These are phyloP conservation scores for Vultur gryphus DNA, from an alignment of 2,797 vertebrate species.

Conservation along the genomic window DNA sequence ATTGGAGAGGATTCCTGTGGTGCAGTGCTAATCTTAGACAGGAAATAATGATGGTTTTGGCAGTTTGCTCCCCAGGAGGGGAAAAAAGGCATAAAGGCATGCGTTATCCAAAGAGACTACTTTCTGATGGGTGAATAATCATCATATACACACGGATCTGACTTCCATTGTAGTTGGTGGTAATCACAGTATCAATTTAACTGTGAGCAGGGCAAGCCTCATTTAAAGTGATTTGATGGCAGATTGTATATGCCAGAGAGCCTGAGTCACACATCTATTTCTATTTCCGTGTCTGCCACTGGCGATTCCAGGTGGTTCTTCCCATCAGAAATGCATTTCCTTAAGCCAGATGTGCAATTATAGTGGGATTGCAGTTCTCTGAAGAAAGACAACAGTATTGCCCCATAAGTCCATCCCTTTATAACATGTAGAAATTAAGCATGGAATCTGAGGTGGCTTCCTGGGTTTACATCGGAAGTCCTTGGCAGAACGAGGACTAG, in stretches of 20 bases:
- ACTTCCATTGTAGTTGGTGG: neutral
- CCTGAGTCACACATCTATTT: neutral
- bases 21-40: neutral
- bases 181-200: neutral
- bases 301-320: neutral
- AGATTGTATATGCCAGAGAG: neutral
- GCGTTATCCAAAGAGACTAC: neutral
- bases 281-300: neutral
- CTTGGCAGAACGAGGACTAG: neutral
- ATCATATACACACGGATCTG: neutral
- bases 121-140: slow-evolving; percentile 12
- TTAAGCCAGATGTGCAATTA: neutral
- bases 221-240: neutral
- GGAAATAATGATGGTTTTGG: neutral
- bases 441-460: neutral
- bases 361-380: neutral
- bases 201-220: neutral
- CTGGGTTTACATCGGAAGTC: neutral
- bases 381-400: neutral
- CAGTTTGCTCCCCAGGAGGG: neutral
- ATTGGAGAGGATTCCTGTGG: slow-evolving; percentile 18
- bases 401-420: neutral
- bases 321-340: neutral
- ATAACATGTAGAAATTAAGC: neutral
- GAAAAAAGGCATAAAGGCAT: neutral